Evolutionary conservation across 2,797 vertebrate genomes (phyloP).

Genomic region (Bovichtus diacanthus): DNA sequence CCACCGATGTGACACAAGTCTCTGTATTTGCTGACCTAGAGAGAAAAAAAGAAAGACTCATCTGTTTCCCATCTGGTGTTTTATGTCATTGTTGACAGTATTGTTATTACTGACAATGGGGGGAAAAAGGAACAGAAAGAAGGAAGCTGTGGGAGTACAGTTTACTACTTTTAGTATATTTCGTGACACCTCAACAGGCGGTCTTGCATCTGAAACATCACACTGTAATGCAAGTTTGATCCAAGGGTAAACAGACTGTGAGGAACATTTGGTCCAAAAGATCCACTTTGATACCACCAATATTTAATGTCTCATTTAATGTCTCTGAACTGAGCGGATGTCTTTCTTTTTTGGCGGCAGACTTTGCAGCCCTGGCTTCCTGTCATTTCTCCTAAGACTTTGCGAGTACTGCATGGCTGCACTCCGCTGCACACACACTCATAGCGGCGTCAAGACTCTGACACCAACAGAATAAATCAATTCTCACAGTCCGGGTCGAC

Average conservation of each 20-base stretch:
- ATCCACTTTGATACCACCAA: not conserved
- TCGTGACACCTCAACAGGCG: not conserved
- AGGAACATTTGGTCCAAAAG: not conserved
- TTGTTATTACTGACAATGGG: not conserved
- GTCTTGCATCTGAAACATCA: not conserved
- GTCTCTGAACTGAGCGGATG: not conserved
- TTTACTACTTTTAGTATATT: not conserved
- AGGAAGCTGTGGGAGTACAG: not conserved
- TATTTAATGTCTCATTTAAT: slow-evolving; percentile 4
- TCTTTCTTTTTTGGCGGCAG: not conserved
- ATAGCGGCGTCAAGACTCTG: not conserved
- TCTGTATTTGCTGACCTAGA: slow-evolving; percentile 34
- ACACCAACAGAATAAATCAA: not conserved
- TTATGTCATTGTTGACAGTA: slow-evolving; percentile 2
- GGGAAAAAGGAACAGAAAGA: slow-evolving; percentile 5
- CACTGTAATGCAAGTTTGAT: not conserved
- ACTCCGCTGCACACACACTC: not conserved
- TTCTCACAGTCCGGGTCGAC: not conserved
- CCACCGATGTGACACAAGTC: slow-evolving; percentile 53
- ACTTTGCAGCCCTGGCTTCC: not conserved
- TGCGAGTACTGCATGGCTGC: not conserved
- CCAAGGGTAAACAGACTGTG: not conserved
- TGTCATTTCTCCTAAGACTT: not conserved
- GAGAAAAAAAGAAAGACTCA: slow-evolving; percentile 19
- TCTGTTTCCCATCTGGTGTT: slow-evolving; percentile 6